Base-by-base conservation (phyloP, 1,140 invertebrate species). In the Ips nitidus region DNA sequence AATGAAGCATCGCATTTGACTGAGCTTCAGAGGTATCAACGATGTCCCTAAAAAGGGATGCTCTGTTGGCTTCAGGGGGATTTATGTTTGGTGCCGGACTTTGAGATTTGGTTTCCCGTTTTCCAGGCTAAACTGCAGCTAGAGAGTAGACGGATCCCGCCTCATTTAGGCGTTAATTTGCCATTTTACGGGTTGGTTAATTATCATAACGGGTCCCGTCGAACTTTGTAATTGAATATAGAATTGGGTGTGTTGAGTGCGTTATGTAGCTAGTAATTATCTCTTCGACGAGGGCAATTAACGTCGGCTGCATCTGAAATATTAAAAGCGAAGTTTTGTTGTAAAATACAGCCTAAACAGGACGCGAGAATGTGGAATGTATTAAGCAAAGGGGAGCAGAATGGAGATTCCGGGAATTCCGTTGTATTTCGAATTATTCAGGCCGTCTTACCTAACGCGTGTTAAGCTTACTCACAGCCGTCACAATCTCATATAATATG, bases 1-100 rank as follows among this genome's bases (percentile, higher is more conserved):
- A 59, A 67, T 59, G 65, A 59, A 58, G 42, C 55, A 37, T 55
- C 3, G 2, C 39, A 55, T 65, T 65, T 56, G 63, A 56, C 52
- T 55, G n/a, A 42, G 63, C 63, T 8, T 22, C 39, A n/a, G 45
- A 65, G 52, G 47, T 63, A 45, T 62, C 57, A 56, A 56, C 53
- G 53, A 36, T 56, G 47, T 22, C 37, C 37, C 8, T 56, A 56
- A 56, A 56, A 56, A 3, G 8, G 2, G 41, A 59, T 59, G 7
- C 39, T 43, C 57, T 59, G 57, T n/a, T 59, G 42, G 37, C 40
- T 59, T 59, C 42, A 22, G 37, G 37, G 53, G 37, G 53, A 56
- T 56, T 56, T 37, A 50, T 50, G 47, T 50, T 50, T 50, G 47
- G 47, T 2, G 47, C 22, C 22, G 7, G 22, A 50, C 47, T 22